Percentiles rank a stretch among this genome's conserved stretches.
These are phyloP conservation scores for Lucilia cuprina DNA, from an alignment of 1,140 invertebrate genomes.

Conservation along the genomic window DNA sequence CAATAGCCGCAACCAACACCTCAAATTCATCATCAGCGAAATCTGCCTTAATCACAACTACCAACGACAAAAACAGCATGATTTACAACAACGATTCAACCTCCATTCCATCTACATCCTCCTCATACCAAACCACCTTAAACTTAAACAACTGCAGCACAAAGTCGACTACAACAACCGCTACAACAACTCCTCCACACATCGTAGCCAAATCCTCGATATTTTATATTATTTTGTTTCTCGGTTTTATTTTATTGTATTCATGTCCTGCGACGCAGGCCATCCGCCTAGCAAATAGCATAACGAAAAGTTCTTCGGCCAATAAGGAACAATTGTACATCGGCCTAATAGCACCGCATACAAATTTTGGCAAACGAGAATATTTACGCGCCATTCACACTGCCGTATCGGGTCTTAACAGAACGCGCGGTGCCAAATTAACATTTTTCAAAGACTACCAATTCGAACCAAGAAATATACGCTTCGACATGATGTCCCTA, in stretches of 20 bases:
- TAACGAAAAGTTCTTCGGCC: slow-evolving; percentile 48
- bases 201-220: background rate
- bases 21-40: background rate
- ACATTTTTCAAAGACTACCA: slow-evolving; percentile 71
- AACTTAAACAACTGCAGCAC: background rate
- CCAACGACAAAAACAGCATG: slow-evolving; percentile 25
- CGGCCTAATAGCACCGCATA: slow-evolving; percentile 68
- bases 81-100: slow-evolving; percentile 27
- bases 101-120: background rate
- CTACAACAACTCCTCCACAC: background rate
- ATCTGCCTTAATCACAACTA: slow-evolving; percentile 25
- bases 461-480: slow-evolving; percentile 70
- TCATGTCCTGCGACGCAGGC: slow-evolving; percentile 41
- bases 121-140: background rate
- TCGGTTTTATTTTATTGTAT: slow-evolving; percentile 38
- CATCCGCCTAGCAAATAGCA: slow-evolving; percentile 50
- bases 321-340: slow-evolving; percentile 64
- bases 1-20: slow-evolving; percentile 33
- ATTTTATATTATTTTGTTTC: background rate
- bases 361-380: slow-evolving; percentile 68
- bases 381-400: slow-evolving; percentile 74
- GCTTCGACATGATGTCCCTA: slow-evolving; percentile 72
- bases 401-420: slow-evolving; percentile 69
- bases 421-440: slow-evolving; percentile 66
- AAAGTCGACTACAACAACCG: background rate